Evolutionary conservation across 2,888 invertebrate species (phyloP).

Genomic region (Thymelicus sylvestris): DNA sequence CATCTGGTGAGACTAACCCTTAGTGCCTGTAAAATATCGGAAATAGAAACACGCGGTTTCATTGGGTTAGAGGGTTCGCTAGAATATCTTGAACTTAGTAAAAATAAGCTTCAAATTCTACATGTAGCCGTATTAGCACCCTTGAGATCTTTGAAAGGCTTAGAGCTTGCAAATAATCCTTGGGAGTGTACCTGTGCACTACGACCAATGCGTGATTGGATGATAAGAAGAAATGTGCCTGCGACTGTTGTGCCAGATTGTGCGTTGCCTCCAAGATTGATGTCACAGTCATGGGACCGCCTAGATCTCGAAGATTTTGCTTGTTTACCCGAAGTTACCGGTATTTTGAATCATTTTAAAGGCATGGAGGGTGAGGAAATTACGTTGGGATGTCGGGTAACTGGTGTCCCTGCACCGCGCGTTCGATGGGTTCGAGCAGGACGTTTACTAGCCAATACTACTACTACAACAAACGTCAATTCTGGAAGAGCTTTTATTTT

Average conservation of each 20-base stretch:
- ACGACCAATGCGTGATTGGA: constrained; percentile 91
- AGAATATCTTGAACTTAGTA: constrained; percentile 91
- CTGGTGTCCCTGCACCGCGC: constrained; percentile 89
- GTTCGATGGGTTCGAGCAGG: constrained; percentile 90
- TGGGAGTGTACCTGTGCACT: constrained; percentile 93
- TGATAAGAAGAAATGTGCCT: constrained; percentile 91
- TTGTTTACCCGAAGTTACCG: constrained; percentile 89
- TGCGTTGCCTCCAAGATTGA: constrained; percentile 86
- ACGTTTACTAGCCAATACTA: constrained; percentile 87
- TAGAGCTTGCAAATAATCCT: constrained; percentile 91
- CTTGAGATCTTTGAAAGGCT: constrained; percentile 88
- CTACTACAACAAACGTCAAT: constrained; percentile 71
- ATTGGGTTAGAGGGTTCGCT: constrained; percentile 88
- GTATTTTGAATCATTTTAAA: constrained; percentile 84
- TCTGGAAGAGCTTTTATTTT: constrained; percentile 87
- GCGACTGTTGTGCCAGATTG: constrained; percentile 88
- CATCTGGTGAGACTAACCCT: constrained; percentile 90
- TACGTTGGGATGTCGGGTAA: constrained; percentile 89
- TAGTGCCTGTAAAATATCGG: constrained; percentile 88
- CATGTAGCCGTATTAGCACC: constrained; percentile 87
- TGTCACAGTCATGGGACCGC: constrained; percentile 89
- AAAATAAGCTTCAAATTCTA: constrained; percentile 88
- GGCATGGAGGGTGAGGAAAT: constrained; percentile 90
- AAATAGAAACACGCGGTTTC: constrained; percentile 89
- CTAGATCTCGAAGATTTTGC: constrained; percentile 92